Base-by-base conservation (phyloP, 2,888 invertebrate genomes). In the Pseudeuparius sepicola region DNA sequence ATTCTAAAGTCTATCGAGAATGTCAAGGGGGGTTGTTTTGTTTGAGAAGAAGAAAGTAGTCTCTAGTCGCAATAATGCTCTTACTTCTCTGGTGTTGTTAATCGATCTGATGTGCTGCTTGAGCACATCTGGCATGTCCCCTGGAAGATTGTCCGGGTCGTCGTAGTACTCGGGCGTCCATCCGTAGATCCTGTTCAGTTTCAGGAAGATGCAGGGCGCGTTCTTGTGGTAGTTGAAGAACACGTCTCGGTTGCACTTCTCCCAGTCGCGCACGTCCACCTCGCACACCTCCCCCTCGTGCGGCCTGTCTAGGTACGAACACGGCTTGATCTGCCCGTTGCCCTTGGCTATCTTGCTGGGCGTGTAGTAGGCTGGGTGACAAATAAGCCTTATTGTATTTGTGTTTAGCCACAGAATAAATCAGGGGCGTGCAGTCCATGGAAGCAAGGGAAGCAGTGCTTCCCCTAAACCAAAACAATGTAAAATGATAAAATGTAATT, bases 101-200 rank as follows among this genome's bases (percentile, higher is more conserved):
- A 54, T 53, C 24, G 49, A 52, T 17, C 48, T 49, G 50, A 88
- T 86, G 45, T 79, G 73, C 1, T 74, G 65, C 55, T 78, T 79
- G 42, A 90, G 63, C 31, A 68, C 69, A 1, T 63, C 49, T 0
- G 89, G 88, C 87, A 90, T 88, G 2, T 72, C 71, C 0, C 59
- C 51, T 0, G 90, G 90, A 29, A 89, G 65, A 35, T 67, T 60
- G 5, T 67, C 64, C 1, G 80, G 72, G 43, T 78, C 73, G 53
- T 86, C 79, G 56, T 84, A 92, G 54, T 74, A 84, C 17, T 80
- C 71, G 0, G 94, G 93, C 44, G 71, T 67, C 93, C 93, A 94
- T 12, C 79, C 87, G 51, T 77, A 92, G 53, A 93, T 92, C 73
- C 86, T 90, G 66, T 98, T 98, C 24, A 98, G 67, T 60, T 97